A percentile compares a stretch with the other conserved stretches of the same genome.
These are phyloP conservation scores for Amphiura filiformis DNA, from an alignment of 35 echinoderm and acorn worm species.

Conservation along the genomic window DNA sequence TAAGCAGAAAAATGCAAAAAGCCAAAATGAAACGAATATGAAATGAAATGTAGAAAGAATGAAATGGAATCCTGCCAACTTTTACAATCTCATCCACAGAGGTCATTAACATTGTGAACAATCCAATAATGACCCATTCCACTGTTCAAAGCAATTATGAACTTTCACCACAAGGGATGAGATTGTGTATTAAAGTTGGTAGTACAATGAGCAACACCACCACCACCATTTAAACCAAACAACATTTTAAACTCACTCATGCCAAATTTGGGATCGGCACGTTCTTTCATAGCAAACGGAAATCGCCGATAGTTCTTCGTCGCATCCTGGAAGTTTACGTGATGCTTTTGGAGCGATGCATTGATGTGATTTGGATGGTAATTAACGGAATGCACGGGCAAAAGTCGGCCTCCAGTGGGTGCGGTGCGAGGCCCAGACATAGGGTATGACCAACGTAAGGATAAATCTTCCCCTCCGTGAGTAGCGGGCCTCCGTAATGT, in stretches of 20 bases:
- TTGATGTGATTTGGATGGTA: slow-evolving; percentile 93
- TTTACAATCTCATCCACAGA: too few species aligned
- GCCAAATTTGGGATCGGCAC: slow-evolving; percentile 73
- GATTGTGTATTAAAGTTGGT: too few species aligned
- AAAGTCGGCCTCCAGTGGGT: slow-evolving; percentile 2
- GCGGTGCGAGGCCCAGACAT: neutral
- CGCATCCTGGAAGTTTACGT: slow-evolving; percentile 60
- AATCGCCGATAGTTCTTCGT: slow-evolving; percentile 49
- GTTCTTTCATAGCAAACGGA: slow-evolving; percentile 70
- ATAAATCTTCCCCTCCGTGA: slow-evolving; percentile 10
- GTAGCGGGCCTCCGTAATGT: slow-evolving; percentile 30
- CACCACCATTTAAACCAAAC: too few species aligned
- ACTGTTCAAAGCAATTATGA: too few species aligned
- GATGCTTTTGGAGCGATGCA: slow-evolving; percentile 63
- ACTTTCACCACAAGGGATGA: neutral
- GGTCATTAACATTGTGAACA: too few species aligned
- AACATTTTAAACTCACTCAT: slow-evolving; percentile 69
- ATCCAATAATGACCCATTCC: too few species aligned
- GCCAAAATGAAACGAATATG: too few species aligned
- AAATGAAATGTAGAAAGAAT: too few species aligned
- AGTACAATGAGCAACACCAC: too few species aligned
- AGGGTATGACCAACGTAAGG: slow-evolving; percentile 49
- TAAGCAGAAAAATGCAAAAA: too few species aligned
- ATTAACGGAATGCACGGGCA: slow-evolving; percentile 79
- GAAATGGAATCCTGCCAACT: too few species aligned